A percentile compares a stretch with the other conserved stretches of the same genome.
phyloP scores from a whole-genome alignment of 1,140 invertebrate species.

The Aphelinus atriplicis region DNA sequence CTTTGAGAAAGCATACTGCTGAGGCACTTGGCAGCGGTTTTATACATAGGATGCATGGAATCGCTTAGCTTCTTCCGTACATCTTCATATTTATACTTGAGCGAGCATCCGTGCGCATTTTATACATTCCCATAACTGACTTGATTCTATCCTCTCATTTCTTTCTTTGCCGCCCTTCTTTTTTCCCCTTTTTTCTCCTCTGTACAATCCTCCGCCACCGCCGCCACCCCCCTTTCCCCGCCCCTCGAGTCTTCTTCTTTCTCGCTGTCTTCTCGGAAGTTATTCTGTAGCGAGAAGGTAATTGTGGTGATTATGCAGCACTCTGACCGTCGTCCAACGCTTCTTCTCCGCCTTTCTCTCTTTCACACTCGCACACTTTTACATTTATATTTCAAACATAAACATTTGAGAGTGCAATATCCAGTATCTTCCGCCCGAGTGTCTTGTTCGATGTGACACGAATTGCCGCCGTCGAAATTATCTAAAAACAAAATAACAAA shows the following conservation, averaged over 20 bases:
- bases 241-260: conserved; percentile 5
- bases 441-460: too few relatives aligned
- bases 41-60: neutral
- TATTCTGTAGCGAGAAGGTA: conserved; percentile 56
- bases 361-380: neutral
- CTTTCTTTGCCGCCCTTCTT: neutral
- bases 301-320: conserved; percentile 58
- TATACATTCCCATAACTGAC: too few relatives aligned
- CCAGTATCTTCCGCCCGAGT: too few relatives aligned
- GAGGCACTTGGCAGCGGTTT: too few relatives aligned
- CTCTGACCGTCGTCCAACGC: conserved; percentile 37
- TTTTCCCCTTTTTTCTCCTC: neutral
- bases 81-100: neutral
- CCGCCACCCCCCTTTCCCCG: neutral
- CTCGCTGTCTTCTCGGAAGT: conserved; percentile 54
- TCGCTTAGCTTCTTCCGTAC: conserved; percentile 1
- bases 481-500: too few relatives aligned
- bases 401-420: too few relatives aligned
- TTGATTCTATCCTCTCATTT: too few relatives aligned
- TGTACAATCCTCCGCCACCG: conserved; percentile 14
- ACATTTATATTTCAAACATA: too few relatives aligned
- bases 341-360: conserved; percentile 17
- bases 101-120: too few relatives aligned
- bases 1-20: too few relatives aligned
- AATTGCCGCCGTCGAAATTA: too few relatives aligned